Evolutionary conservation across 2,888 invertebrate genomes (phyloP).

Genomic region (Drosophila anceps): DNA sequence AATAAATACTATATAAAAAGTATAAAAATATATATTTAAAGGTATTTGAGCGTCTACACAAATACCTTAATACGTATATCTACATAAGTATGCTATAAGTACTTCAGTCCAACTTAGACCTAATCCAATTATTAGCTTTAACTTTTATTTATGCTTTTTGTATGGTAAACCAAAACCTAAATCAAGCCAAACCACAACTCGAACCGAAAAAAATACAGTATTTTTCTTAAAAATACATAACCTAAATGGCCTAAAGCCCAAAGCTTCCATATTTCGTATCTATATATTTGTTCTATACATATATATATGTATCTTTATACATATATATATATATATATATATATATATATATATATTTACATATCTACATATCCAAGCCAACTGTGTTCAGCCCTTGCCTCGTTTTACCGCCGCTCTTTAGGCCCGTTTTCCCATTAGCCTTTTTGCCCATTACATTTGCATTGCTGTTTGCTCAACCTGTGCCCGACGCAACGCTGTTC

Average conservation of each 20-base stretch:
- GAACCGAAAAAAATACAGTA: too few species aligned
- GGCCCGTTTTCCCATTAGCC: conserved; percentile 15
- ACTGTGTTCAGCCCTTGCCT: not conserved
- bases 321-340: not conserved
- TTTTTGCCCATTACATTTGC: conserved; percentile 38
- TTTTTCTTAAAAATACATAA: not conserved
- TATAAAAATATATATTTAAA: too few species aligned
- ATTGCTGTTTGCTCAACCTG: conserved; percentile 36
- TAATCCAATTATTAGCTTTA: not conserved
- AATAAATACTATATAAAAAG: too few species aligned
- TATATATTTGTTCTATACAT: not conserved
- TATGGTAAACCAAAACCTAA: not conserved
- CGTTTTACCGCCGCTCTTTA: not conserved
- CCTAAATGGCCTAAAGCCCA: not conserved
- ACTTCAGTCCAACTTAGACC: not conserved
- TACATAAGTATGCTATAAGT: not conserved
- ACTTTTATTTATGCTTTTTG: not conserved
- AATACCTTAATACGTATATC: too few species aligned
- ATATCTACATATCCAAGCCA: not conserved
- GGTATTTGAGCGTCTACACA: too few species aligned
- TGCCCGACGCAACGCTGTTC: conserved; percentile 37
- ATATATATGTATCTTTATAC: not conserved
- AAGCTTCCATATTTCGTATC: not conserved
- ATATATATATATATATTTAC: not conserved
- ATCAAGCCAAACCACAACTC: not conserved